These are phyloP conservation scores for Eptesicus fuscus DNA, from an alignment of 2,113 vertebrate species.

Conservation along the genomic window DNA sequence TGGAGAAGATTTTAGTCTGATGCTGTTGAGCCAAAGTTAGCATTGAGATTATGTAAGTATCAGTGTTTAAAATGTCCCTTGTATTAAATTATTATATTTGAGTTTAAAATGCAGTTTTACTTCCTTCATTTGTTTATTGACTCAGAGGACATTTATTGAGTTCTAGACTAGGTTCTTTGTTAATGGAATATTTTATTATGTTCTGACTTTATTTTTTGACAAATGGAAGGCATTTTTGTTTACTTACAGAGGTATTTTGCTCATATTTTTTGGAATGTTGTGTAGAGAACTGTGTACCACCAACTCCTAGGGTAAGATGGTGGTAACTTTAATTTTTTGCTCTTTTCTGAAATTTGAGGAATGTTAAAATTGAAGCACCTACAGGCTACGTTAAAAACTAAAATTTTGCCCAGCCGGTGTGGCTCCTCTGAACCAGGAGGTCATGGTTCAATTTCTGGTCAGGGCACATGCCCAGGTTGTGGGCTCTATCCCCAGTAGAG, in stretches of 20 bases:
- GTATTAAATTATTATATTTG: neutral
- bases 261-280: slow-evolving; percentile 45
- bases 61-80: neutral
- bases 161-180: slow-evolving; percentile 25
- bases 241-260: slow-evolving; percentile 17
- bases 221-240: slow-evolving; percentile 36
- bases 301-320: neutral
- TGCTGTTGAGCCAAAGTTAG: neutral
- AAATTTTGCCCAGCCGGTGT: neutral
- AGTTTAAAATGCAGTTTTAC: slow-evolving; percentile 24
- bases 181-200: slow-evolving; percentile 28
- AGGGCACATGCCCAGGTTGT: too few species aligned
- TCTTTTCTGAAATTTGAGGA: slow-evolving; percentile 12
- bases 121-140: slow-evolving; percentile 34
- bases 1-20: neutral
- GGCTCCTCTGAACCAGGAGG: too few species aligned
- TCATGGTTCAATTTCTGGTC: too few species aligned
- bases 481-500: too few species aligned
- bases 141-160: neutral
- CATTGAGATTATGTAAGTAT: neutral
- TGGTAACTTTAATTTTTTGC: neutral
- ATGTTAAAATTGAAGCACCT: neutral
- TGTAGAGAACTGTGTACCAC: neutral
- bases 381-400: neutral
- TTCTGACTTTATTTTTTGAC: neutral